Percentiles rank a stretch among this genome's conserved stretches.
Evolutionary conservation across 2,113 vertebrate species (phyloP).

Genomic region (Aplodontia rufa): DNA sequence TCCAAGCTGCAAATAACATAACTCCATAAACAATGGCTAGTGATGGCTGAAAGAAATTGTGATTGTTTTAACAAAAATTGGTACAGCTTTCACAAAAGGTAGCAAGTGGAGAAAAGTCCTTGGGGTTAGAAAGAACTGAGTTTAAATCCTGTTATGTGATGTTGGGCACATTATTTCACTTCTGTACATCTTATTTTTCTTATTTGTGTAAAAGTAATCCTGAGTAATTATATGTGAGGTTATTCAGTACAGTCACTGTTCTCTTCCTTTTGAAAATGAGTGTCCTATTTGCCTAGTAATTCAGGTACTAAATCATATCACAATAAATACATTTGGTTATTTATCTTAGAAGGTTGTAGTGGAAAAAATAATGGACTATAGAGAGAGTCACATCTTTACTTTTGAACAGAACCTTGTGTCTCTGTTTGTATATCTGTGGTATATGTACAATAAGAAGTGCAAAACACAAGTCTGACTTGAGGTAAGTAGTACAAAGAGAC

Average conservation of each 20-base stretch:
- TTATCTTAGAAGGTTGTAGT: neutral
- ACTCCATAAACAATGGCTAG: neutral
- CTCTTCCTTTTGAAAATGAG: neutral
- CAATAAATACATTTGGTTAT: neutral
- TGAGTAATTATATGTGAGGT: neutral
- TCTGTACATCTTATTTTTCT: neutral
- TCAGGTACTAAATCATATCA: no score
- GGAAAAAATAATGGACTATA: neutral
- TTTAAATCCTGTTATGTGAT: neutral
- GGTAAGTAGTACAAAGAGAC: neutral
- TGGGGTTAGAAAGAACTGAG: no score
- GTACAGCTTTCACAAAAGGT: no score
- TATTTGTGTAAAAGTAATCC: neutral
- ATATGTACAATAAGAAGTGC: neutral
- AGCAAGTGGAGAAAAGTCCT: no score
- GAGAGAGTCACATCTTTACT: neutral
- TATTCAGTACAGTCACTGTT: neutral
- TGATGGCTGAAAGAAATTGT: neutral
- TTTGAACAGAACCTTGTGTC: neutral
- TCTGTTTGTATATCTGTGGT: neutral
- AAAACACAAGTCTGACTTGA: neutral
- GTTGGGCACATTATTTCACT: neutral
- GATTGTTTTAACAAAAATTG: neutral
- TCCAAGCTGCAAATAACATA: neutral
- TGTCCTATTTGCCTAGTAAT: neutral